A percentile compares a stretch with the other conserved stretches of the same genome.
Evolutionary conservation across 64 coral and sea anemone species (phyloP).

Genomic region (Stichodactyla helianthus): DNA sequence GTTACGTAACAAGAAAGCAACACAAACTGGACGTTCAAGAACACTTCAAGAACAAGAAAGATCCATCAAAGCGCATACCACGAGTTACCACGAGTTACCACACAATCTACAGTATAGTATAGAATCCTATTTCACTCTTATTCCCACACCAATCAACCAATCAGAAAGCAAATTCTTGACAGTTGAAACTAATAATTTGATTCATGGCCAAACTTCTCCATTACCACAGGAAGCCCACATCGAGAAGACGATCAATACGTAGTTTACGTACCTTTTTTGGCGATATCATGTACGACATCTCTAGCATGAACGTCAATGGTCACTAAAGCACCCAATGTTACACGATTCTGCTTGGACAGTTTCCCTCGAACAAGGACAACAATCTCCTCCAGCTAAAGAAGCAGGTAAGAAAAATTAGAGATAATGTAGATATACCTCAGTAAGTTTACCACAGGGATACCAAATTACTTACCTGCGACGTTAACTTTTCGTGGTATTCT

Average conservation of each 20-base stretch:
- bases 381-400: slow-evolving; percentile 78
- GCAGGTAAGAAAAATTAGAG: background rate
- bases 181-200: too few species aligned
- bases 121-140: too few species aligned
- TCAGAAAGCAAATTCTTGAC: too few species aligned
- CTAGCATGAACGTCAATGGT: slow-evolving; percentile 99
- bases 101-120: too few species aligned
- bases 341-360: slow-evolving; percentile 90
- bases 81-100: too few species aligned
- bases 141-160: too few species aligned
- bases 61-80: too few species aligned
- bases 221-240: background rate
- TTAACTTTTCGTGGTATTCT: slow-evolving; percentile 93
- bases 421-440: background rate
- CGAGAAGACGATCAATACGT: background rate
- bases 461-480: slow-evolving; percentile 46
- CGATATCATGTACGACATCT: slow-evolving; percentile 95
- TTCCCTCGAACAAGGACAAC: slow-evolving; percentile 95
- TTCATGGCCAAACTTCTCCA: background rate
- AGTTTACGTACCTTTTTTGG: slow-evolving; percentile 59
- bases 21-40: too few species aligned
- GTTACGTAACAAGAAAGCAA: too few species aligned
- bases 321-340: slow-evolving; percentile 88
- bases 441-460: background rate
- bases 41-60: too few species aligned